Conservation (phyloP, 2,113 vertebrate genomes). For the Oostethus manadensis region DNA sequence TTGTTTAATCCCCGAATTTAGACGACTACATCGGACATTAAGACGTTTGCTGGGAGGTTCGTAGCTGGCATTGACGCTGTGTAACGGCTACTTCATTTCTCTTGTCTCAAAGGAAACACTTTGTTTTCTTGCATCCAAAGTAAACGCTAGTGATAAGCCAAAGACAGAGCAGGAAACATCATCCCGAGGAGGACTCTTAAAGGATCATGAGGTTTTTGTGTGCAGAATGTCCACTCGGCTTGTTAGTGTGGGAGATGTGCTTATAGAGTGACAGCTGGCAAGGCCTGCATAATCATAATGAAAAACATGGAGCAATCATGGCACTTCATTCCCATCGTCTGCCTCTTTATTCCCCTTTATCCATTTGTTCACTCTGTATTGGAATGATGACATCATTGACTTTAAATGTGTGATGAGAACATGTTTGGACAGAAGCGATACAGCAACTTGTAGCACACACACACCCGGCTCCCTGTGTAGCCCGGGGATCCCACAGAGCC, state of each 20-base stretch:
- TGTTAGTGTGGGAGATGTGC: constrained; percentile 26
- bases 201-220: constrained; percentile 26
- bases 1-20: neutral
- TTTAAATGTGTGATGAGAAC: constrained; percentile 41
- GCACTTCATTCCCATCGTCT: constrained; percentile 25
- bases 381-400: constrained; percentile 55
- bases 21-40: constrained; percentile 8
- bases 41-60: constrained; percentile 24
- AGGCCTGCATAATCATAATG: constrained; percentile 36
- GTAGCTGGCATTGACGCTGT: constrained; percentile 3
- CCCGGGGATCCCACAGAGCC: constrained; percentile 68
- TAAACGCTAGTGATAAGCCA: constrained; percentile 40
- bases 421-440: constrained; percentile 42
- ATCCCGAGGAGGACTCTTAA: constrained; percentile 31
- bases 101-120: constrained; percentile 22
- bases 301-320: constrained; percentile 38
- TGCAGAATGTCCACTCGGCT: neutral
- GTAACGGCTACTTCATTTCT: constrained; percentile 22
- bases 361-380: constrained; percentile 24
- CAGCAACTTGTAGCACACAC: constrained; percentile 51
- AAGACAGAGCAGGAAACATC: constrained; percentile 32
- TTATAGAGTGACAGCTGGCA: constrained; percentile 29
- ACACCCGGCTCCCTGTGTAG: constrained; percentile 60
- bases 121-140: constrained; percentile 34
- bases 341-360: constrained; percentile 14